Conservation (phyloP, 2,113 vertebrate genomes). For the Siniperca chuatsi region DNA sequence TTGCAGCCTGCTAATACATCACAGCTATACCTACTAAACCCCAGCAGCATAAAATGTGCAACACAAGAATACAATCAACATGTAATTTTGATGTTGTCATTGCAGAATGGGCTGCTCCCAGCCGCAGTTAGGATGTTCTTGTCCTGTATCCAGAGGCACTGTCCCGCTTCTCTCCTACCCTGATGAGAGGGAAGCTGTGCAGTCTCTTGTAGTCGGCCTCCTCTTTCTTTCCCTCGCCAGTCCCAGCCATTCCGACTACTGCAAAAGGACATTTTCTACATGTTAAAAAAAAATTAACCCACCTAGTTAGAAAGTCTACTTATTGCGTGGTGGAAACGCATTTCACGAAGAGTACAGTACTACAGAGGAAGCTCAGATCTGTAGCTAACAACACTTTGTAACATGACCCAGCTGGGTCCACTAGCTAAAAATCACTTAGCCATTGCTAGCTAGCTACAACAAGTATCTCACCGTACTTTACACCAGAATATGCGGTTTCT, state of each 20-base stretch:
- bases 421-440: constrained; percentile 39
- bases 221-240: constrained; percentile 92
- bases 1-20: neutral
- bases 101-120: neutral
- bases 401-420: constrained; percentile 6
- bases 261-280: neutral
- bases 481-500: rapidly evolving
- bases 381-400: constrained; percentile 29
- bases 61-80: too few relatives aligned
- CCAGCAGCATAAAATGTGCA: neutral
- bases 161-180: constrained; percentile 83
- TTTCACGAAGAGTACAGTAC: neutral
- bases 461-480: neutral
- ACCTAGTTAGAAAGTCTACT: neutral
- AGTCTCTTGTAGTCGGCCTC: constrained; percentile 96
- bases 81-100: neutral
- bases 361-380: neutral
- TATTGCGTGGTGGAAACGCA: neutral
- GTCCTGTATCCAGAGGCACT: neutral
- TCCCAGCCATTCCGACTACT: constrained; percentile 90
- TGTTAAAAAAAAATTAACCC: neutral
- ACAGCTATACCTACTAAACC: neutral
- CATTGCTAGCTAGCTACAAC: constrained; percentile 18
- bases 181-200: constrained; percentile 94
- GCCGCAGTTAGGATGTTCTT: neutral